Evolutionary conservation across 2,888 invertebrate species (phyloP).

Genomic region (Amaurobius ferox): DNA sequence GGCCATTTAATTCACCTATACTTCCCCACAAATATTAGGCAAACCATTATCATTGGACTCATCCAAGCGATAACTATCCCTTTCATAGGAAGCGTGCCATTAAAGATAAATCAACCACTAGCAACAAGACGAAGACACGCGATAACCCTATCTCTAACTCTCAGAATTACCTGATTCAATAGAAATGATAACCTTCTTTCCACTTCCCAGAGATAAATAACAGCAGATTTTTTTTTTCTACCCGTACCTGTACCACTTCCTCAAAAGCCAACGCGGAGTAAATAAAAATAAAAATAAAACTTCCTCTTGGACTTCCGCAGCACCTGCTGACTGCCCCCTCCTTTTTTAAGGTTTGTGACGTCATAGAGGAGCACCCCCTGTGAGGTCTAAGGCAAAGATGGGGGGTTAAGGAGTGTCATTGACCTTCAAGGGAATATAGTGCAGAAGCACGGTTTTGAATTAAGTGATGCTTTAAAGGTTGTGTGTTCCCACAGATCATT

Average conservation of each 20-base stretch:
- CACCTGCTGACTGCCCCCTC: conserved; percentile 61
- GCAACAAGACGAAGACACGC: background rate
- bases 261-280: background rate
- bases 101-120: background rate
- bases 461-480: conserved; percentile 45
- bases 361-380: conserved; percentile 35
- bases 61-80: background rate
- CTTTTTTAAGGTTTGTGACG: conserved; percentile 36
- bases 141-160: conserved; percentile 41
- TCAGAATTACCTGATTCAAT: conserved; percentile 34
- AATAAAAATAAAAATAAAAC: conserved; percentile 23
- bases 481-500: conserved; percentile 45
- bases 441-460: conserved; percentile 33
- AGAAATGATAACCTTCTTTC: conserved; percentile 33
- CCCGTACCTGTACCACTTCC: conserved; percentile 52
- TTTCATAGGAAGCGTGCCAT: background rate
- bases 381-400: conserved; percentile 35
- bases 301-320: conserved; percentile 36
- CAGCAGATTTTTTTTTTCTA: conserved; percentile 42
- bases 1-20: no score
- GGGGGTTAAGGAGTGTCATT: conserved; percentile 32
- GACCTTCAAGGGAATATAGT: conserved; percentile 38
- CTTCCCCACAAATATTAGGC: no score
- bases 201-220: conserved; percentile 33
- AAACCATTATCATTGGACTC: no score